Percentiles rank a stretch among this genome's conserved stretches.
phyloP scores from a whole-genome alignment of 2,797 vertebrate species.

The Micrastur ruficollis region DNA sequence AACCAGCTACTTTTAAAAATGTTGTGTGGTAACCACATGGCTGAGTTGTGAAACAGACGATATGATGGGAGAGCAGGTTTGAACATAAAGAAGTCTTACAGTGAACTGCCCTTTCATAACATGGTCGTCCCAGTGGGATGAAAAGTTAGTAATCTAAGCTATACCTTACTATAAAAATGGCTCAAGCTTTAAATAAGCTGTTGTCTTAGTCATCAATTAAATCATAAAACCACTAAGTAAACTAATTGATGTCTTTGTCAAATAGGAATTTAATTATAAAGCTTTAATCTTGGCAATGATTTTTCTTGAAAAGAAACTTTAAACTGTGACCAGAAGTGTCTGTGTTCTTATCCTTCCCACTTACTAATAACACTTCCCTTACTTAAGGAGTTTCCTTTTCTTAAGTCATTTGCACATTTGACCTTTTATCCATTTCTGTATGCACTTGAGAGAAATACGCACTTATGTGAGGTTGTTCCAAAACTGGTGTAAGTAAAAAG shows the following conservation, averaged over 20 bases:
- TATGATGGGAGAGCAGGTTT: not conserved
- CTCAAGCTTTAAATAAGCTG: slow-evolving; percentile 39
- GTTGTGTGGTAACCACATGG: not conserved
- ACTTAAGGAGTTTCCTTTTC: slow-evolving; percentile 36
- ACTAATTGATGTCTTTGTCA: slow-evolving; percentile 50
- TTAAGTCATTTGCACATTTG: not conserved
- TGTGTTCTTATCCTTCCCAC: slow-evolving; percentile 25
- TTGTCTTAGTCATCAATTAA: slow-evolving; percentile 59
- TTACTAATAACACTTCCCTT: slow-evolving; percentile 27
- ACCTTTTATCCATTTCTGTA: not conserved
- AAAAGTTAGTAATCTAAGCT: slow-evolving; percentile 50
- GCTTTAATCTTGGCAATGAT: slow-evolving; percentile 50
- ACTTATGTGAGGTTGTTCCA: not conserved
- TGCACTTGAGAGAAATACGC: not conserved
- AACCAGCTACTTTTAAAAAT: not conserved
- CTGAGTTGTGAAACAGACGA: not conserved
- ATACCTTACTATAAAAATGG: slow-evolving; percentile 32
- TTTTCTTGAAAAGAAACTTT: slow-evolving; percentile 59
- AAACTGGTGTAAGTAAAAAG: not conserved
- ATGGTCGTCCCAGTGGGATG: not conserved
- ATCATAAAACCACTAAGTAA: slow-evolving; percentile 58
- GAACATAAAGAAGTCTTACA: not conserved
- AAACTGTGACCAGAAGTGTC: slow-evolving; percentile 35
- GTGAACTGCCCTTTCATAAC: slow-evolving; percentile 38
- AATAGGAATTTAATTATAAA: slow-evolving; percentile 63